These are phyloP conservation scores for Ischnura elegans DNA, from an alignment of 2,888 invertebrate species.

Conservation along the genomic window DNA sequence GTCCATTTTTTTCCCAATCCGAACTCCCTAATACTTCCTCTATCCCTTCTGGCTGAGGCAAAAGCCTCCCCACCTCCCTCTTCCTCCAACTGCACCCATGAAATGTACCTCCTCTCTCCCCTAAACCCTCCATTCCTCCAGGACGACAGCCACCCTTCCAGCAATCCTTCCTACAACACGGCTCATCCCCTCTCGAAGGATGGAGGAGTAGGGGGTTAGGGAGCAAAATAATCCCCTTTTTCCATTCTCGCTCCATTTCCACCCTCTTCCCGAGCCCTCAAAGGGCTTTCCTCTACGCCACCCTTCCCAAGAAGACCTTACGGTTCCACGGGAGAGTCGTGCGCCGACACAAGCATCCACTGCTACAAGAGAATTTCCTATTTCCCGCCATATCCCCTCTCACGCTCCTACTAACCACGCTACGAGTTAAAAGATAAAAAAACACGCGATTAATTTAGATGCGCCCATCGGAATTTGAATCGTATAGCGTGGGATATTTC, in stretches of 20 bases:
- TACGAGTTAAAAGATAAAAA: background rate
- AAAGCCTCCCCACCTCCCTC: background rate
- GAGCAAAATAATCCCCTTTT: constrained; percentile 62
- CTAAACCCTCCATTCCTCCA: background rate
- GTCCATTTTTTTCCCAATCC: constrained; percentile 26
- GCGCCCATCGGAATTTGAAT: background rate
- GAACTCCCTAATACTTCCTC: constrained; percentile 55
- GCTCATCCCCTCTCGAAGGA: background rate
- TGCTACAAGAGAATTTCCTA: background rate
- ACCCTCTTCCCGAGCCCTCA: constrained; percentile 16
- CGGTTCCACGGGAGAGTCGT: background rate
- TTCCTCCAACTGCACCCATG: background rate
- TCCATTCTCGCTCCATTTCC: constrained; percentile 55
- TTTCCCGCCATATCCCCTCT: background rate
- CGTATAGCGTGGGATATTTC: too few species aligned
- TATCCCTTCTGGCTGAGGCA: constrained; percentile 48
- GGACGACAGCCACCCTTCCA: background rate
- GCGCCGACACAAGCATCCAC: background rate
- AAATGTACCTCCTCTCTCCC: background rate
- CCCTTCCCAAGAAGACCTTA: background rate
- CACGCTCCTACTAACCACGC: background rate
- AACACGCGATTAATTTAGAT: background rate
- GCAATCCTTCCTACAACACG: background rate
- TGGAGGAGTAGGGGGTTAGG: background rate
- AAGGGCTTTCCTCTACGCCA: constrained; percentile 24